Conservation (phyloP, 2,113 vertebrate genomes). For the Isichthys henryi region DNA sequence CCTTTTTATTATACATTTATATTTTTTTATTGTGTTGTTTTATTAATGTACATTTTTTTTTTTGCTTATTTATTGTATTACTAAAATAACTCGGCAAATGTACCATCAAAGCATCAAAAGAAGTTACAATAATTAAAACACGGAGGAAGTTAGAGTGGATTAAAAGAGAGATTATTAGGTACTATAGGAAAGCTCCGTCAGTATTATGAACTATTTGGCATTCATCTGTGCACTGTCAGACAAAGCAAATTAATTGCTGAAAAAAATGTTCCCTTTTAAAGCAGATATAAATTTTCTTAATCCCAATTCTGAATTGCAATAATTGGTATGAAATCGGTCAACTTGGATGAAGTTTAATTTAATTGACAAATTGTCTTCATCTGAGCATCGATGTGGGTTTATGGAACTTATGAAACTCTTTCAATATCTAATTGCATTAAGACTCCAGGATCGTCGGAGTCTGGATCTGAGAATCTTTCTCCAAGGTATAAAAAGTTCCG, state of each 20-base stretch:
- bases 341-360: not conserved
- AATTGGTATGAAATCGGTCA: not conserved
- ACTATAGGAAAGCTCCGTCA: not conserved
- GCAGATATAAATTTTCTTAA: not conserved
- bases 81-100: not conserved
- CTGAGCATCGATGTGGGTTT: not conserved
- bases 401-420: not conserved
- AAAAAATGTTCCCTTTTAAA: not conserved
- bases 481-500: not conserved
- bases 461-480: not conserved
- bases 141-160: not conserved
- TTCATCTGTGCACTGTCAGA: not conserved
- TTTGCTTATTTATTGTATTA: not conserved
- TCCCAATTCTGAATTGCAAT: not conserved
- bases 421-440: not conserved
- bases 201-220: not conserved
- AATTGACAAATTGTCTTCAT: not conserved
- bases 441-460: not conserved
- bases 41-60: not conserved
- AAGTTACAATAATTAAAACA: not conserved
- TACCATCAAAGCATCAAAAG: not conserved
- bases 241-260: not conserved
- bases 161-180: not conserved
- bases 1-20: not conserved
- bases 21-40: not conserved